Evolutionary conservation across 1,140 invertebrate genomes (phyloP).

Genomic region (Lasaia peninsularis): DNA sequence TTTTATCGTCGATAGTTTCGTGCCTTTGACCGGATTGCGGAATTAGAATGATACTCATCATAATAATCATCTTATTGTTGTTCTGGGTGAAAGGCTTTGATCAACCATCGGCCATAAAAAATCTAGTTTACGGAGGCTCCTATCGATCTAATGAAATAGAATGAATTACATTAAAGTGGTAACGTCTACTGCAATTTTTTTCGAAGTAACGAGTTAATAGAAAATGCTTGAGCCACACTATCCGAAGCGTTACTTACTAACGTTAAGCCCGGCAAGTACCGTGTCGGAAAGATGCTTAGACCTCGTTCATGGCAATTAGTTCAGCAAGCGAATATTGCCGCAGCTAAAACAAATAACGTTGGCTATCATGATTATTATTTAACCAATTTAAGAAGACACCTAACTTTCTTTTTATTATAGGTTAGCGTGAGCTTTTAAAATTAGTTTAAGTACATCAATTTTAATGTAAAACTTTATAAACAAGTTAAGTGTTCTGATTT

Average conservation of each 20-base stretch:
- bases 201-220: constrained; percentile 47
- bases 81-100: no score
- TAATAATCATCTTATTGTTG: no score
- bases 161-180: constrained; percentile 44
- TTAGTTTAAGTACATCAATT: no score
- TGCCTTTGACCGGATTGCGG: no score
- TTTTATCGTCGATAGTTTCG: no score
- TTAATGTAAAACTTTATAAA: no score
- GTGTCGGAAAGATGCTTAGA: constrained; percentile 46
- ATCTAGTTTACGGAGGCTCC: constrained; percentile 27
- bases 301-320: constrained; percentile 67
- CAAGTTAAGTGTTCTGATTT: no score
- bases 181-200: constrained; percentile 32
- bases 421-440: no score
- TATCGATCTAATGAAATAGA: constrained; percentile 41
- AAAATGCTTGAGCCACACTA: constrained; percentile 46
- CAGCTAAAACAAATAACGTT: constrained; percentile 69
- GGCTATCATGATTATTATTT: neutral
- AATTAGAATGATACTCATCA: no score
- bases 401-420: no score
- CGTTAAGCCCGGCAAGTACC: constrained; percentile 48
- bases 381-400: no score
- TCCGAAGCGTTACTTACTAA: constrained; percentile 58
- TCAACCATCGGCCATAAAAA: constrained; percentile 3
- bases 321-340: constrained; percentile 71